A percentile compares a stretch with the other conserved stretches of the same genome.
phyloP scores from a whole-genome alignment of 2,113 vertebrate genomes.

The Phylloscopus trochiloides region DNA sequence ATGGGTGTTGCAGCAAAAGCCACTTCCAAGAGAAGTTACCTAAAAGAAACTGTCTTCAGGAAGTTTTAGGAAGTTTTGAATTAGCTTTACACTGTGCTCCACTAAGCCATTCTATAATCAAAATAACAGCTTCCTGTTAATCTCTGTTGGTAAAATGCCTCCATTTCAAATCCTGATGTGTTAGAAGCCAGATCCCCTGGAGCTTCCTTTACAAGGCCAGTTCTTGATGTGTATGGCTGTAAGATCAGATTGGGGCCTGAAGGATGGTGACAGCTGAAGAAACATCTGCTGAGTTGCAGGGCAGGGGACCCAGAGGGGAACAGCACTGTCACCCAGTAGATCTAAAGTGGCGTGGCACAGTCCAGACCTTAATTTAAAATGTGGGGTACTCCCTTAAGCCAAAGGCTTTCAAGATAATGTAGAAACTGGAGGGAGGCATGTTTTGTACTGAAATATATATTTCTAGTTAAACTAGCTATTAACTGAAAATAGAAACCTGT shows the following conservation, averaged over 20 bases:
- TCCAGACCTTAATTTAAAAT: not conserved
- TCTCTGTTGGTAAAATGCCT: not conserved
- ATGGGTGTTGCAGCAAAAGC: not conserved
- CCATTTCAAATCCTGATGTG: not conserved
- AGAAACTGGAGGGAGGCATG: not conserved
- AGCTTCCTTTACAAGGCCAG: not conserved
- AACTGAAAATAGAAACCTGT: not conserved
- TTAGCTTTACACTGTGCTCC: not conserved
- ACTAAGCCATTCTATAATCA: not conserved
- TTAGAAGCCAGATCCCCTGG: not conserved
- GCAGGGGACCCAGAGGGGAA: not conserved
- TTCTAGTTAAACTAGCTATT: not conserved
- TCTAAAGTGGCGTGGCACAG: not conserved
- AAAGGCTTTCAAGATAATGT: not conserved
- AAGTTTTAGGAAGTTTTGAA: not conserved
- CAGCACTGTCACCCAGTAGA: not conserved
- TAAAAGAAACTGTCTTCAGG: not conserved
- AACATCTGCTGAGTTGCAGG: not conserved
- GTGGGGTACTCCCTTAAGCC: not conserved
- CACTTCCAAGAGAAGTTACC: not conserved
- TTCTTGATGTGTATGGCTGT: not conserved
- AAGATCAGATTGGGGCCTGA: not conserved
- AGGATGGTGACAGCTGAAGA: not conserved
- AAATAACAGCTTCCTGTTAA: not conserved
- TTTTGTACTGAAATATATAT: not conserved